A percentile compares a stretch with the other conserved stretches of the same genome.
Evolutionary conservation across 2,888 invertebrate species (phyloP).

Genomic region (Arctia plantaginis): DNA sequence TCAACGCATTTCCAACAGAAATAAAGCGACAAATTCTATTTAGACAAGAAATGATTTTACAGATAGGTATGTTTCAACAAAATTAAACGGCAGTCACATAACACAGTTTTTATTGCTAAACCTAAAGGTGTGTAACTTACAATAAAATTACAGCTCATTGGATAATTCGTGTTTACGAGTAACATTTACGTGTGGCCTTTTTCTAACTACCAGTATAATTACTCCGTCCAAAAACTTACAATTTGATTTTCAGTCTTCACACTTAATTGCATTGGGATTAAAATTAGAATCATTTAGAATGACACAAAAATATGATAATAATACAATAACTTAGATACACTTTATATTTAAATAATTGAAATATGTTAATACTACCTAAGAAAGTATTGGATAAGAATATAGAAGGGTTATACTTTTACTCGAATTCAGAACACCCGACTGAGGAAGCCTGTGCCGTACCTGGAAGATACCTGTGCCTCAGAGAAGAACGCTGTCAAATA

Average conservation of each 20-base stretch:
- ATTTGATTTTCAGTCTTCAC: constrained; percentile 53
- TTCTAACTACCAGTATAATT: constrained; percentile 58
- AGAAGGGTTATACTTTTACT: not conserved
- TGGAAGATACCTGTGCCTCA: not conserved
- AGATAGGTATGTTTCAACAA: constrained; percentile 30
- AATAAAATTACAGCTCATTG: constrained; percentile 61
- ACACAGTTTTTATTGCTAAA: constrained; percentile 48
- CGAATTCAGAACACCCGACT: not conserved
- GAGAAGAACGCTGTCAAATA: not conserved
- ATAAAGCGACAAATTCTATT: constrained; percentile 55
- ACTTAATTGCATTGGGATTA: constrained; percentile 51
- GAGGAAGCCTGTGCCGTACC: not conserved
- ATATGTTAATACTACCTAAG: not conserved
- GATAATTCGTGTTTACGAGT: constrained; percentile 63
- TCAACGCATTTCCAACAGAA: constrained; percentile 61
- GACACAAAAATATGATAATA: not conserved
- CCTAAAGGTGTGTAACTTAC: constrained; percentile 60
- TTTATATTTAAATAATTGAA: not conserved
- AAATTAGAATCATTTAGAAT: constrained; percentile 23
- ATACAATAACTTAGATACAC: not conserved
- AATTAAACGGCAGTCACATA: constrained; percentile 40
- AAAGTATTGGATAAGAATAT: not conserved
- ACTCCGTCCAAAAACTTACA: constrained; percentile 51
- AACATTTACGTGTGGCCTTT: constrained; percentile 54
- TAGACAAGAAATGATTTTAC: constrained; percentile 43